Evolutionary conservation across 1,140 invertebrate genomes (phyloP), one percentile per base, ranked within the genome.

Genomic region (Carposina sasakii): DNA sequence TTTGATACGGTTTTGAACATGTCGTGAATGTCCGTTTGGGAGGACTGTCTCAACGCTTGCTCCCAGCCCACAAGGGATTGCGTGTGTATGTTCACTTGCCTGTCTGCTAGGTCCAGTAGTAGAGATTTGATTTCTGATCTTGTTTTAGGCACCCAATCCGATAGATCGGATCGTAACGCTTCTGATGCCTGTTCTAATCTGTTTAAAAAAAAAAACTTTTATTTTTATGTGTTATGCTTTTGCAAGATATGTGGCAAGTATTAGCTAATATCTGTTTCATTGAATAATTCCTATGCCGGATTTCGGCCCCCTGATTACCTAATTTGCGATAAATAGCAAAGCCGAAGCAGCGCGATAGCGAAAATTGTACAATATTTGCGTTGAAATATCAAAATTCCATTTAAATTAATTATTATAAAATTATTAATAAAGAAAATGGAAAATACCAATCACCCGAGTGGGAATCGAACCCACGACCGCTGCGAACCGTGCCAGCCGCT

Each of bases 1-100:
- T 72, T 77, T 3, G 79, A 78, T 10, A 81, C 79, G 0, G 79
- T 83, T 45, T 83, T 76, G 53, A 83, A 81, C 16, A 81, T 39
- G 13, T 79, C 62, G 0, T 54, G 54, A 2, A 67, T 46, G 23
- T 75, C 62, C 1, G 70, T 36, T 5, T 78, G 73, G 0, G 68
- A 64, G 12, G 73, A 64, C 1, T 78, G 52, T 20, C 64, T 72
- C 0, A 81, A 49, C 0, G 75, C 76, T 20, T 74, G 57, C 45
- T 83, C 76, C 79, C 76, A 83, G 10, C 69, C 65, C 37, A 61
- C 46, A 0, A 77, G 45, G 0, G 65, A 57, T 21, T 76, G 44
- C 3, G 66, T 55, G 49, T 73, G 68, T 1, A 60, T 49, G 20
- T 39, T 53, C 2, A 78, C 62, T 46, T 81, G 75, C 20, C 68